phyloP scores from a whole-genome alignment of 1,140 invertebrate species.

The Globodera rostochiensis region DNA sequence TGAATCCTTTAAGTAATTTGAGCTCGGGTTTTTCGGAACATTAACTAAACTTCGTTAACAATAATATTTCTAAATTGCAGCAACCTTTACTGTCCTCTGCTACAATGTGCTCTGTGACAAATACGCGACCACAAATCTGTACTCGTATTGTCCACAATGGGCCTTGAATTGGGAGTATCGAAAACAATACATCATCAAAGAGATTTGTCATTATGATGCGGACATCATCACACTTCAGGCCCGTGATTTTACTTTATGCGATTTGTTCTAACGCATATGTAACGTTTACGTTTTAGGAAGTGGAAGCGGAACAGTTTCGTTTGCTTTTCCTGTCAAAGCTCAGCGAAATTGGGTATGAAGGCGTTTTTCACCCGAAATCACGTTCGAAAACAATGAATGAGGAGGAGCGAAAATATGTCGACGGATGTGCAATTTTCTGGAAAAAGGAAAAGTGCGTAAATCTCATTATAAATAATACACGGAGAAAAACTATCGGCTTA shows the following conservation, averaged over 20 bases:
- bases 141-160: conserved; percentile 95
- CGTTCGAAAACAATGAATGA: conserved; percentile 97
- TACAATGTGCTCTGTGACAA: conserved; percentile 99
- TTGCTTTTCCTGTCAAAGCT: conserved; percentile 93
- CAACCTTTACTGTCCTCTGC: conserved; percentile 94
- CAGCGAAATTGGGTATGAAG: conserved; percentile 81
- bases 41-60: background rate
- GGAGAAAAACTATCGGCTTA: too few relatives aligned
- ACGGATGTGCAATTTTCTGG: conserved; percentile 98
- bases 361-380: conserved; percentile 98
- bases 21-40: too few relatives aligned
- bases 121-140: conserved; percentile 90
- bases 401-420: conserved; percentile 92
- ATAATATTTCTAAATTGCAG: conserved; percentile 49
- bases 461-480: background rate
- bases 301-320: conserved; percentile 98
- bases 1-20: too few relatives aligned
- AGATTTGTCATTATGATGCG: conserved; percentile 91
- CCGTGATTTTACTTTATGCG: conserved; percentile 20
- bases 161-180: conserved; percentile 96
- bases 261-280: background rate
- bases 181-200: conserved; percentile 94
- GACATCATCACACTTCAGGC: conserved; percentile 93
- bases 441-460: conserved; percentile 82
- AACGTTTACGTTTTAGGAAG: conserved; percentile 76